phyloP scores from a whole-genome alignment of 2,113 vertebrate genomes.

The Thunnus thynnus region DNA sequence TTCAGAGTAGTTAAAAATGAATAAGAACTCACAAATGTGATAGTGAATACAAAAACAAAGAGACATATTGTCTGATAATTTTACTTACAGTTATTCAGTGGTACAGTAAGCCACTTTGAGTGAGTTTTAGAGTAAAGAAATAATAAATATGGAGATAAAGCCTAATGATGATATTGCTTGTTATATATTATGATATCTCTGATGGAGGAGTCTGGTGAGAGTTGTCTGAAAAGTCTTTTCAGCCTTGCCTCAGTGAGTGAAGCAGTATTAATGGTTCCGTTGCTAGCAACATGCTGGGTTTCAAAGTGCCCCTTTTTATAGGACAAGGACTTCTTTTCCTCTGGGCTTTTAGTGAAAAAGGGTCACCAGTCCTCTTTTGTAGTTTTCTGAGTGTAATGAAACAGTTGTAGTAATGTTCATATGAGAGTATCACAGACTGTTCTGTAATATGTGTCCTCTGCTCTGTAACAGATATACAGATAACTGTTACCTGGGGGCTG shows the following conservation, averaged over 20 bases:
- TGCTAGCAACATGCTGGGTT: constrained; percentile 71
- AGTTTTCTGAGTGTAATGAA: constrained; percentile 72
- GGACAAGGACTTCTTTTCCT: constrained; percentile 87
- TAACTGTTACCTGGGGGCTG: constrained; percentile 50
- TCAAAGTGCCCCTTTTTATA: constrained; percentile 86
- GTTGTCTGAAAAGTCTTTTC: constrained; percentile 58
- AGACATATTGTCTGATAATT: constrained; percentile 22
- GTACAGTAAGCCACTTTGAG: not conserved
- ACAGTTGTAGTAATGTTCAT: constrained; percentile 62
- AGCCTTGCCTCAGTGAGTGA: constrained; percentile 31
- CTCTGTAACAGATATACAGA: constrained; percentile 36
- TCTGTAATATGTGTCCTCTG: constrained; percentile 44
- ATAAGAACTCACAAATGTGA: constrained; percentile 43
- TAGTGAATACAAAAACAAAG: constrained; percentile 35
- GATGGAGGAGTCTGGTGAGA: constrained; percentile 32
- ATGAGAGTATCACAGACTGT: constrained; percentile 23
- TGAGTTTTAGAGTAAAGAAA: not conserved
- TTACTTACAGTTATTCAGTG: constrained; percentile 3
- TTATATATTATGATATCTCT: not conserved
- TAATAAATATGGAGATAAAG: not conserved
- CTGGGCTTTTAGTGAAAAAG: constrained; percentile 83
- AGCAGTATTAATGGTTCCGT: constrained; percentile 52
- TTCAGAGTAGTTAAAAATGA: constrained; percentile 69
- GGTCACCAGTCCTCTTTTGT: constrained; percentile 73
- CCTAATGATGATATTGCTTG: not conserved